Base-by-base conservation (phyloP, 37 sponge, comb jelly and placozoan species). In the Aphrocallistes beatrix region DNA sequence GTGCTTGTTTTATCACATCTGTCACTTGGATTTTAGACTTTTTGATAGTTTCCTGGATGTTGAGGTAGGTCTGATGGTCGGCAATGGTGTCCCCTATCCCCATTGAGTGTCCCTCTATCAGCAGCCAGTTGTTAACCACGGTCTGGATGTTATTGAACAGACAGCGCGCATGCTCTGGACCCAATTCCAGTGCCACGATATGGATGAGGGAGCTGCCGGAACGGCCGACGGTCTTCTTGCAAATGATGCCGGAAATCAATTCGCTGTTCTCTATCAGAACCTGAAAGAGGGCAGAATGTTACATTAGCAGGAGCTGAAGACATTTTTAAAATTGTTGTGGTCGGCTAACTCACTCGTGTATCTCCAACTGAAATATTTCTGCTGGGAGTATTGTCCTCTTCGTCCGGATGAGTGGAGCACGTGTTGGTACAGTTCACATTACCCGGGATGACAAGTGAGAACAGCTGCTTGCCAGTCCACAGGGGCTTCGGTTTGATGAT, bases 81-180 rank as follows among this genome's bases (percentile, higher is more conserved):
- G 99, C 99, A 90, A 99, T 99, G 50, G 96, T 93, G 89, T 99
- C 99, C 1, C 99, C 99, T n/a, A 99, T 96, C 1, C 99, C 99
- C 82, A 98, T 98, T 38, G 92, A 92, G 91, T 98, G 99, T 0
- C 99, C 99, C 60, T 95, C 97, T 23, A 96, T 39, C 85, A 99
- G 37, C 19, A 99, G 90, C 87, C 89, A 99, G 82, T 96, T 96
- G 90, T 99, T 99, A 51, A 96, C 96, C 10, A 99, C 91, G 30
- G 91, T 96, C 90, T 99, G 99, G 21, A 96, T 92, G 89, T 90
- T 94, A 45, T 87, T 90, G 81, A 96, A 99, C 90, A 99, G 92
- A 37, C 91, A 85, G 30, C 93, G 87, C 37, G 99, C 92, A 13
- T 89, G 88, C 32, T 99, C 99, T 32, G 87, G 90, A 0, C 94